Percentiles rank a stretch among this genome's conserved stretches.
Evolutionary conservation across 2,113 vertebrate species (phyloP).

Genomic region (Brachyhypopomus gauderio): DNA sequence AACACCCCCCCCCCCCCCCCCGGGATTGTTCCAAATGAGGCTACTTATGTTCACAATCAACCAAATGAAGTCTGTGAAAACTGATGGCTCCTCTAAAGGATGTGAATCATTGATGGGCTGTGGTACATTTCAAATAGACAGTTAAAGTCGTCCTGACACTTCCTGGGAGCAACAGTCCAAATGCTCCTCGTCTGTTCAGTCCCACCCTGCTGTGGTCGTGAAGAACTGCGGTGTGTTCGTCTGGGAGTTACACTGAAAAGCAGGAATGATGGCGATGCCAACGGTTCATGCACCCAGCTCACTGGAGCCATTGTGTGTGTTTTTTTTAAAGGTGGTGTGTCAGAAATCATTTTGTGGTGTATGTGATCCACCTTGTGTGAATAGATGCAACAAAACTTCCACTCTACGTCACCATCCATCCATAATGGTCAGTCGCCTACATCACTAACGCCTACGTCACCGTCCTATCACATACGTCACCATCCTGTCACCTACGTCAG

Average conservation of each 20-base stretch:
- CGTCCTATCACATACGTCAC: no score
- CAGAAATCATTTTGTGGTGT: neutral
- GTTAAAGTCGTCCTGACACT: constrained; percentile 70
- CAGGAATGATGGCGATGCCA: neutral
- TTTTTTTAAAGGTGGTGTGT: neutral
- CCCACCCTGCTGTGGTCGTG: neutral
- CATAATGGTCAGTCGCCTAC: no score
- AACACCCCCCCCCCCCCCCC: constrained; percentile 49
- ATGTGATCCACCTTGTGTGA: no score
- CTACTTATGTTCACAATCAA: no score
- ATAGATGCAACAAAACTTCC: no score
- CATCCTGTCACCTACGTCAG: no score
- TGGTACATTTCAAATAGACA: constrained; percentile 59
- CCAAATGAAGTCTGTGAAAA: constrained; percentile 14
- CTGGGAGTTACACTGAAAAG: neutral
- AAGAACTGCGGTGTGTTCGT: neutral
- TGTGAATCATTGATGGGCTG: constrained; percentile 52
- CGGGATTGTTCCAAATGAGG: constrained; percentile 23
- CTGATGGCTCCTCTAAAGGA: constrained; percentile 59
- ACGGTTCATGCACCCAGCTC: neutral
- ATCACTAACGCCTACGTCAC: no score
- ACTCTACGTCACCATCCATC: no score
- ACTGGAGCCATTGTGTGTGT: no score
- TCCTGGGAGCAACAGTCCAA: constrained; percentile 58
- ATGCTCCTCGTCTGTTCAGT: constrained; percentile 41